Evolutionary conservation across 2,888 invertebrate genomes (phyloP).

Genomic region (Entomobrya multifasciata): DNA sequence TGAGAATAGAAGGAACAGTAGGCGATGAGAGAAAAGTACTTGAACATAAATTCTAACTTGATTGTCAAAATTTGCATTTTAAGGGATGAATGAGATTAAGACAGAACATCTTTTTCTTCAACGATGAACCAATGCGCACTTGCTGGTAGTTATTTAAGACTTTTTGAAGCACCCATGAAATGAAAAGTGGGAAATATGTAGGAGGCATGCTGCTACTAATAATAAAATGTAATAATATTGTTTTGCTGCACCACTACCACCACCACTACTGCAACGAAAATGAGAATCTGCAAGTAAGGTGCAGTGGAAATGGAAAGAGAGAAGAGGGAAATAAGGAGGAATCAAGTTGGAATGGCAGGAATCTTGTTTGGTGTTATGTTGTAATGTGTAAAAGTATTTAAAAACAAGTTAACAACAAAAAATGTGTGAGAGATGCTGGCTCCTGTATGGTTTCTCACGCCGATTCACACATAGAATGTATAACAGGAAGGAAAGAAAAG

Average conservation of each 20-base stretch:
- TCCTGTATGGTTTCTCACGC: no score
- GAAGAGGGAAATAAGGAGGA: constrained; percentile 8
- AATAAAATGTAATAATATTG: constrained; percentile 30
- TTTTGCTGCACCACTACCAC: background rate
- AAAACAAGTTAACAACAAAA: constrained; percentile 63
- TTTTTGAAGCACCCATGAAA: no score
- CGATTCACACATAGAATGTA: no score
- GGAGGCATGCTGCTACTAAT: constrained; percentile 1
- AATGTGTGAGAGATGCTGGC: constrained; percentile 21
- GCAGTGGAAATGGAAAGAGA: no score
- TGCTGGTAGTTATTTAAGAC: constrained; percentile 64
- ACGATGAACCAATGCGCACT: constrained; percentile 20
- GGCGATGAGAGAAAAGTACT: constrained; percentile 71
- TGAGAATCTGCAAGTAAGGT: constrained; percentile 11
- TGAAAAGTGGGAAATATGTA: no score
- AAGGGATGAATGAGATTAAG: constrained; percentile 72
- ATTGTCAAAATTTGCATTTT: constrained; percentile 72
- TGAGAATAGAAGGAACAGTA: no score
- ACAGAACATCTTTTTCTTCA: constrained; percentile 63
- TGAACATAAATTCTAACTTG: constrained; percentile 68
- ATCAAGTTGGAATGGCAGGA: constrained; percentile 53
- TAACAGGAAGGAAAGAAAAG: constrained; percentile 16
- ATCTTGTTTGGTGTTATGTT: constrained; percentile 63
- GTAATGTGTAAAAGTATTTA: constrained; percentile 65
- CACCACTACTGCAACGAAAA: background rate